Base-by-base conservation (phyloP, 2,113 vertebrate genomes). In the Pygoscelis antarcticus region DNA sequence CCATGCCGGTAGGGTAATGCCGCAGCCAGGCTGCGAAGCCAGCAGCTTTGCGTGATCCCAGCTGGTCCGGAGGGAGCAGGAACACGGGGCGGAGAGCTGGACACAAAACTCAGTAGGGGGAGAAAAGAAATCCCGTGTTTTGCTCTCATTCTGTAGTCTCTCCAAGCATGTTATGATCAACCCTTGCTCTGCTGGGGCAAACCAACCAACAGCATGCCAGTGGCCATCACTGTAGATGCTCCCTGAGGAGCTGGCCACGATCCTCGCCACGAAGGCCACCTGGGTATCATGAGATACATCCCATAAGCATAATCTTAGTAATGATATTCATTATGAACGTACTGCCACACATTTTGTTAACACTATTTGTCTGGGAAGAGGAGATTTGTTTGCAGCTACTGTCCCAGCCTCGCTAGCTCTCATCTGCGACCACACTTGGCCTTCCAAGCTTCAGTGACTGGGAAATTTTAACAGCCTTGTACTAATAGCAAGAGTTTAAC, bases 1-100 rank as follows among this genome's bases (percentile, higher is more conserved):
- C 27, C 5, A 1, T 1, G 2, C 44, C 22, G 20, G 54, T 0
- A 42, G 57, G 47, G 49, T 42, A 11, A 2, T 1, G 2, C 25
- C 2, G 0, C 42, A 36, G 47, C 16, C 49, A n/a, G 20, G 54
- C 69, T 46, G 25, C 1, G 0, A 47, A 61, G 61, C 6, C n/a
- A 10, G 36, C 70, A 52, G 49, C 64, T 46, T 29, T 18, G 16
- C 2, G 1, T 26, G 36, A 70, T 52, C 13, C 42, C 49, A 40
- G 27, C 23, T 2, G 3, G 26, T 36, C 30, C 2, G 0, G 52
- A 27, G 13, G 13, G 46, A 78, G 19, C 4, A 20, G 60, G 34
- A 83, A 65, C 0, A 1, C 0, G 1, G 77, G 0, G 5, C 11
- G 15, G 13, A 70, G 11, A 52, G 34, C 29, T 23, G 12, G 30